A percentile compares a stretch with the other conserved stretches of the same genome.
phyloP scores from a whole-genome alignment of 2,888 invertebrate genomes.

The Coenonympha arcania region DNA sequence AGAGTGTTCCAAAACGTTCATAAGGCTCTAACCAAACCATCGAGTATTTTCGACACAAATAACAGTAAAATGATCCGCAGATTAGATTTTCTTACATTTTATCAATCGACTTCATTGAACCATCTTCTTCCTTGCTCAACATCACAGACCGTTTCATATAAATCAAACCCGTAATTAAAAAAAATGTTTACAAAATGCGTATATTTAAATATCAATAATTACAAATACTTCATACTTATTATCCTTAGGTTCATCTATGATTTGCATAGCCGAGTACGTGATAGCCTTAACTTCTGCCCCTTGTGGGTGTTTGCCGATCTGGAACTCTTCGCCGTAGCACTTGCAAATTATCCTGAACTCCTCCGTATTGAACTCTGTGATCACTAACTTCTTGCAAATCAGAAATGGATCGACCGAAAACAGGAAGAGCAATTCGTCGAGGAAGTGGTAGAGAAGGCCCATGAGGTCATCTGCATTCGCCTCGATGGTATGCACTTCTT shows the following conservation, averaged over 20 bases:
- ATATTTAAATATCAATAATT: conserved; percentile 92
- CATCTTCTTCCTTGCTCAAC: too few species aligned
- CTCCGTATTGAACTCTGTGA: conserved; percentile 88
- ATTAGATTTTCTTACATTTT: too few species aligned
- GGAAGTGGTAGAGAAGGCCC: conserved; percentile 90
- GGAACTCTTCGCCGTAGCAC: conserved; percentile 95
- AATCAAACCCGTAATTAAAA: conserved; percentile 9
- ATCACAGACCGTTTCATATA: too few species aligned
- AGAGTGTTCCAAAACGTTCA: too few species aligned
- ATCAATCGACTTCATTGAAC: too few species aligned
- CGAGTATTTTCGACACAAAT: too few species aligned
- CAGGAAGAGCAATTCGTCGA: conserved; percentile 93
- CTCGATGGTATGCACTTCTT: conserved; percentile 84
- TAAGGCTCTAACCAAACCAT: too few species aligned
- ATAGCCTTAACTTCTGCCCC: conserved; percentile 99
- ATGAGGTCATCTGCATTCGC: conserved; percentile 92
- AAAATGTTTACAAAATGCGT: conserved; percentile 9
- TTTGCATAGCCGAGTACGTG: conserved; percentile 99
- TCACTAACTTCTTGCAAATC: conserved; percentile 89
- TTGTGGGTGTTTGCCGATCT: conserved; percentile 94
- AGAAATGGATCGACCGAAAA: conserved; percentile 94
- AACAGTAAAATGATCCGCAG: too few species aligned
- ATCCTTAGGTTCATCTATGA: conserved; percentile 80
- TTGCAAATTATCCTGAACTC: conserved; percentile 86
- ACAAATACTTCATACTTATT: conserved; percentile 92